Conservation (phyloP, 2,797 vertebrate species). For the Coregonus ussuriensis region DNA sequence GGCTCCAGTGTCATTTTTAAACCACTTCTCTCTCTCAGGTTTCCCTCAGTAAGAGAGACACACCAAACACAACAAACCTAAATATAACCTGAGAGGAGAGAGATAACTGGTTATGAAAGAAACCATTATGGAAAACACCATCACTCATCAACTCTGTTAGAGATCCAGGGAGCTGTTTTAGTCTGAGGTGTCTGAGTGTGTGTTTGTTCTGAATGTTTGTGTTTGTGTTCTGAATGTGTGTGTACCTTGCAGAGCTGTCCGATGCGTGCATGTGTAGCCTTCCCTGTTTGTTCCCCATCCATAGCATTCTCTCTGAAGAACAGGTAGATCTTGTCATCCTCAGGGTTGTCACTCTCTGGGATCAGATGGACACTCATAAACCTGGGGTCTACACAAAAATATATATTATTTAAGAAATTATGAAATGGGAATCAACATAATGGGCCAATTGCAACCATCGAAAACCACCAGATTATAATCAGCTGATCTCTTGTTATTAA, state of each 20-base stretch:
- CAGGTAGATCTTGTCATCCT: conserved; percentile 98
- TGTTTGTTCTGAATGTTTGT: neutral
- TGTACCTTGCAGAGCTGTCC: conserved; percentile 97
- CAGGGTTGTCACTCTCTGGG: conserved; percentile 95
- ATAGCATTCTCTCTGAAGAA: conserved; percentile 98
- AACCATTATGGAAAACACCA: conserved; percentile 54
- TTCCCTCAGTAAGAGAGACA: conserved; percentile 50
- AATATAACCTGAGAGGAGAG: conserved; percentile 57
- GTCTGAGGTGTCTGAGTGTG: neutral
- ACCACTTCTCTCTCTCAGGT: conserved; percentile 67
- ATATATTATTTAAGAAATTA: conserved; percentile 5
- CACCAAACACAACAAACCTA: conserved; percentile 58
- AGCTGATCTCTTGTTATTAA: too few species aligned
- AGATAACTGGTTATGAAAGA: conserved; percentile 60
- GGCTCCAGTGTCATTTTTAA: conserved; percentile 73
- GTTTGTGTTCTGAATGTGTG: conserved; percentile 35
- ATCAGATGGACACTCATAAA: conserved; percentile 91
- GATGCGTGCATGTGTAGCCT: conserved; percentile 94
- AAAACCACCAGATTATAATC: too few species aligned
- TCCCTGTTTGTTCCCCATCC: conserved; percentile 94
- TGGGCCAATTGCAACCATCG: too few species aligned
- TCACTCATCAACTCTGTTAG: conserved; percentile 53
- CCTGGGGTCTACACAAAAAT: conserved; percentile 83
- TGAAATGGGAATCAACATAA: neutral
- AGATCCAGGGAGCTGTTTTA: conserved; percentile 50